Evolutionary conservation across 2,797 vertebrate genomes (phyloP).

Genomic region (Lepus oiostolus): DNA sequence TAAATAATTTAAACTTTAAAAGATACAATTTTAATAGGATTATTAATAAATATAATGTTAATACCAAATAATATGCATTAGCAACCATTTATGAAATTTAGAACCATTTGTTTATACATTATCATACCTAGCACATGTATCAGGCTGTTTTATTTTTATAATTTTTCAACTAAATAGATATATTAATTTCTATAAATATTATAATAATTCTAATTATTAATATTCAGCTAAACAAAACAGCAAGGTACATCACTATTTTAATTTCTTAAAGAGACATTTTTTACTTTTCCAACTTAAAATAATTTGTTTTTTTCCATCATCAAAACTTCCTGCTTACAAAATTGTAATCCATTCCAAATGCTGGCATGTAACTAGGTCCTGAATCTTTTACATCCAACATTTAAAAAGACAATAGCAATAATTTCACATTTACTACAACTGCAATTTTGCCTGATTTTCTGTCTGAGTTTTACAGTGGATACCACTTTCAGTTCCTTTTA

Average conservation of each 20-base stretch:
- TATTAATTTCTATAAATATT: background rate
- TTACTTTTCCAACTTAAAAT: background rate
- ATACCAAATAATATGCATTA: background rate
- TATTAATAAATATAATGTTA: constrained; percentile 17
- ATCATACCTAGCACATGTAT: background rate
- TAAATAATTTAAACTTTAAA: background rate
- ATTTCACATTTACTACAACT: background rate
- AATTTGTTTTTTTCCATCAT: background rate
- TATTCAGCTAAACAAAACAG: background rate
- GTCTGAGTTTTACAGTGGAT: background rate
- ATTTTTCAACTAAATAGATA: background rate
- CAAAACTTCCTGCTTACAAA: background rate
- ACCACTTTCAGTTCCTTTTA: background rate
- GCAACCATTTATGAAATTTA: background rate
- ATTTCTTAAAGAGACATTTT: constrained; percentile 35
- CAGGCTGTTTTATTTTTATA: background rate
- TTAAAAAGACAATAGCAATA: background rate
- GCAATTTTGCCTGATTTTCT: constrained; percentile 4
- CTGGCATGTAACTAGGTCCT: background rate
- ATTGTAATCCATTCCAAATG: background rate
- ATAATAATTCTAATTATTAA: constrained; percentile 54
- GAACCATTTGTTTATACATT: background rate
- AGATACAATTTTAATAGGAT: background rate
- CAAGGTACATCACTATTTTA: background rate
- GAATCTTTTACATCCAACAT: background rate